phyloP scores from a whole-genome alignment of 2,113 vertebrate species.

The human (Homo sapiens) region DNA sequence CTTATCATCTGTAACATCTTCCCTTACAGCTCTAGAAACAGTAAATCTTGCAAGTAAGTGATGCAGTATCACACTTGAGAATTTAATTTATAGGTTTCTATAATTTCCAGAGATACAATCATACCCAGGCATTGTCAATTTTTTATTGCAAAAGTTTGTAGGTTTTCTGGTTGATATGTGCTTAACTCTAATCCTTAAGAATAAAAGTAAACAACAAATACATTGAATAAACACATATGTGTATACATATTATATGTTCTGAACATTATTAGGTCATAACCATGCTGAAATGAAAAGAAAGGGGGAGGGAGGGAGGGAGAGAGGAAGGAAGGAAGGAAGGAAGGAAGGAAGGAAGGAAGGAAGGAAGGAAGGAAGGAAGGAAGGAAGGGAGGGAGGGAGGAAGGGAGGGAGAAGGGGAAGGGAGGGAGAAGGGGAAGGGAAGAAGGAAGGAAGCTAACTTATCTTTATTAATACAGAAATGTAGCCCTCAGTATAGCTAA shows the following conservation, averaged over 20 bases:
- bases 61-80: background rate
- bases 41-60: slow-evolving; percentile 27
- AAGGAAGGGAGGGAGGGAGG: fast-evolving
- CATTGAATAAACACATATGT: background rate
- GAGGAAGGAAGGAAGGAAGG: fast-evolving
- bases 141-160: slow-evolving; percentile 65
- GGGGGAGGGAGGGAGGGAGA: no score
- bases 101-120: slow-evolving; percentile 64
- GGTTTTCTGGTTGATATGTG: slow-evolving; percentile 53
- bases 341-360: background rate
- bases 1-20: background rate
- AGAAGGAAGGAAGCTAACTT: background rate
- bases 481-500: background rate
- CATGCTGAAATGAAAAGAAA: background rate
- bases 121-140: slow-evolving; percentile 53
- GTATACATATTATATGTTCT: background rate
- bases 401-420: background rate
- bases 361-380: no score
- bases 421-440: background rate
- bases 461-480: background rate
- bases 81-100: slow-evolving; percentile 33
- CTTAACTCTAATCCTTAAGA: slow-evolving; percentile 67
- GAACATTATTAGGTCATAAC: background rate
- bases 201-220: slow-evolving; percentile 15
- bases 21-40: slow-evolving; percentile 26